phyloP scores from a whole-genome alignment of 2,113 vertebrate species.

The Sialia sialis region DNA sequence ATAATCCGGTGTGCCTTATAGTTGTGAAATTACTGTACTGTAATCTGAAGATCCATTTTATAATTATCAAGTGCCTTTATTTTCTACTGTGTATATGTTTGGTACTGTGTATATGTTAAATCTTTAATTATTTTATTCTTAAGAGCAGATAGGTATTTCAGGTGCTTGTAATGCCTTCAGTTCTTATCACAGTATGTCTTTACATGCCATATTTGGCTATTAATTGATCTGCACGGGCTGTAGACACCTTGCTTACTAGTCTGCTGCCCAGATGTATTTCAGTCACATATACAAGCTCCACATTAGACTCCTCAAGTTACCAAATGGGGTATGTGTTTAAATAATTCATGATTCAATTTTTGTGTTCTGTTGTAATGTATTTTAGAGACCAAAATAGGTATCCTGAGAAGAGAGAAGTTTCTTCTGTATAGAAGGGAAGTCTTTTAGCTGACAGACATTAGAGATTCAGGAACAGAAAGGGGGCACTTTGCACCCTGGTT shows the following conservation, averaged over 20 bases:
- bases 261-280: background rate
- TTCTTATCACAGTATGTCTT: background rate
- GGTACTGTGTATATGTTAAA: background rate
- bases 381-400: background rate
- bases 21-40: no score
- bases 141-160: background rate
- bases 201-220: background rate
- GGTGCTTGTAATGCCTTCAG: background rate
- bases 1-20: no score
- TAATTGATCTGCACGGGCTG: background rate
- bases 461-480: background rate
- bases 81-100: background rate
- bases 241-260: background rate
- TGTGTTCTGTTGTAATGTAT: background rate
- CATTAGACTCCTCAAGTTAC: background rate
- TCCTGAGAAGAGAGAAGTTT: background rate
- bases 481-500: background rate
- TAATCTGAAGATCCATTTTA: background rate
- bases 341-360: background rate
- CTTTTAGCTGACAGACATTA: background rate
- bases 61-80: accelerated
- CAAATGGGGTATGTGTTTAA: background rate
- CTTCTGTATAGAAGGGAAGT: background rate
- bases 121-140: background rate
- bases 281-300: background rate